These are phyloP conservation scores for Callopanchax toddi DNA, from an alignment of 2,113 vertebrate species.

Conservation along the genomic window DNA sequence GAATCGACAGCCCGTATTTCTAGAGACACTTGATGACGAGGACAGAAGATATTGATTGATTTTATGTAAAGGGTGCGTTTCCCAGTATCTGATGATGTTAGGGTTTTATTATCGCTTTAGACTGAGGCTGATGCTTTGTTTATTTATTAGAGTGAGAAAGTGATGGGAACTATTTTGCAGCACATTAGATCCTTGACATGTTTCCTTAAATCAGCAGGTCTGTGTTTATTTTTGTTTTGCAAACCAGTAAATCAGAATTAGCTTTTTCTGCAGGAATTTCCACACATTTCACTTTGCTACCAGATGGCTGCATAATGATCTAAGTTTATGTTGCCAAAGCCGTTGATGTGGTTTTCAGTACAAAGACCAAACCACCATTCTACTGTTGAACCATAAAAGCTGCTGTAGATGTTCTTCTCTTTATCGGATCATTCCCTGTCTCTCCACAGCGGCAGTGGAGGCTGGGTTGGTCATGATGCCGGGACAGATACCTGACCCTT, in stretches of 20 bases:
- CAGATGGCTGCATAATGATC: not conserved
- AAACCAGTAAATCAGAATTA: not conserved
- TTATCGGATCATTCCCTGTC: not conserved
- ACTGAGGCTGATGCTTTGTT: too few relatives aligned
- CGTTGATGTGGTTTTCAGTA: not conserved
- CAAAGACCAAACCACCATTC: not conserved
- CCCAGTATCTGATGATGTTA: not conserved
- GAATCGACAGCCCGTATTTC: conserved; percentile 34
- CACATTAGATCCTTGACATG: too few relatives aligned
- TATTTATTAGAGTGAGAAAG: too few relatives aligned
- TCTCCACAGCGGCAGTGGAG: conserved; percentile 57
- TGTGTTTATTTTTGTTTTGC: not conserved
- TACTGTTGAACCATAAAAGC: not conserved
- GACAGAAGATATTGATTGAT: conserved; percentile 10
- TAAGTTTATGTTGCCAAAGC: not conserved
- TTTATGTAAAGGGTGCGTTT: not conserved
- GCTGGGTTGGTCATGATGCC: conserved; percentile 92
- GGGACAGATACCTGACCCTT: conserved; percentile 95
- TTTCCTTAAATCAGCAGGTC: not conserved
- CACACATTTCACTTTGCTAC: not conserved
- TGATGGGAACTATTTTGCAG: too few relatives aligned
- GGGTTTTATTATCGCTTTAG: too few relatives aligned
- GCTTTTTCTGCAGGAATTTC: too few relatives aligned
- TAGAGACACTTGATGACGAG: conserved; percentile 24
- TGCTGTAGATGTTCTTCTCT: not conserved